Percentiles rank a stretch among this genome's conserved stretches.
Evolutionary conservation across 2,888 invertebrate species (phyloP).

Genomic region (Aelia acuminata): DNA sequence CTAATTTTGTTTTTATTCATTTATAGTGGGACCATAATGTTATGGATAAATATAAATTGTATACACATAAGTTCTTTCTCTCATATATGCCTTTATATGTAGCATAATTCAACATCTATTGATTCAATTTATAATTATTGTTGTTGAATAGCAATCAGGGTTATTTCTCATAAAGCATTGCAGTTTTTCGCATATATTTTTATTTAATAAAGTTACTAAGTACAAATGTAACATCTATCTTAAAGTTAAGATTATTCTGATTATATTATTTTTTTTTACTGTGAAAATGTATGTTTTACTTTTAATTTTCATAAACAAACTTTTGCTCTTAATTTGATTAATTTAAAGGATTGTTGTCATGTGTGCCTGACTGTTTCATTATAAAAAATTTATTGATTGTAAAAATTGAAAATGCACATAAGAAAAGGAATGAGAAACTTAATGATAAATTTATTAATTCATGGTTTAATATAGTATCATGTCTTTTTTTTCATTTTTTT

Average conservation of each 20-base stretch:
- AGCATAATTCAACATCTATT: background rate
- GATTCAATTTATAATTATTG: background rate
- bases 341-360: background rate
- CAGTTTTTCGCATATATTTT: background rate
- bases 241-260: background rate
- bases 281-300: background rate
- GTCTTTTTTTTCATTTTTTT: too few relatives aligned
- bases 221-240: background rate
- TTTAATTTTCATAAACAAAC: background rate
- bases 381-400: background rate
- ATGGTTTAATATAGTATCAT: background rate
- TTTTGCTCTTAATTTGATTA: background rate
- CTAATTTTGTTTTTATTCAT: background rate
- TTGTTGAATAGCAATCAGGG: background rate
- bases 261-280: background rate
- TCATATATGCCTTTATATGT: background rate
- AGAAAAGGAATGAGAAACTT: background rate
- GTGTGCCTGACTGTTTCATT: background rate
- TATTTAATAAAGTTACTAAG: background rate
- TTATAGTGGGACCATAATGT: conserved; percentile 43
- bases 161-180: background rate
- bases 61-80: background rate
- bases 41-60: background rate
- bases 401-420: background rate
- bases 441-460: background rate